These are phyloP conservation scores for Bombus superbus DNA, from an alignment of 1,140 invertebrate species.

Conservation along the genomic window DNA sequence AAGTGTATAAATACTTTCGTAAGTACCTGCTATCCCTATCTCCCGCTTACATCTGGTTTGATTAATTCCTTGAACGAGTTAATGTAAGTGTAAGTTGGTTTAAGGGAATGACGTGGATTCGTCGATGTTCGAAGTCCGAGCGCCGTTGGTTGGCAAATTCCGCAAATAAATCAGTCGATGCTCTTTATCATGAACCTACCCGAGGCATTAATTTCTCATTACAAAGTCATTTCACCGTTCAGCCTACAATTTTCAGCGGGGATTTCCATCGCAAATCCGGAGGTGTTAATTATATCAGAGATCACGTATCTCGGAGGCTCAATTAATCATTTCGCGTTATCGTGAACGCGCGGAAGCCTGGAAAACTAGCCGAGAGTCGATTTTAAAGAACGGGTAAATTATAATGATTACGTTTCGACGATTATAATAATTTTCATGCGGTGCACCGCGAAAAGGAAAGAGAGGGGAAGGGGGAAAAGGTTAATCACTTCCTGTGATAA, in stretches of 20 bases:
- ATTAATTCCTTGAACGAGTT: neutral
- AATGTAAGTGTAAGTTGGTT: neutral
- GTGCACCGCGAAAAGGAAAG: neutral
- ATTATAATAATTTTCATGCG: conserved; percentile 27
- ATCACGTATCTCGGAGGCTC: neutral
- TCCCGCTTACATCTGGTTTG: neutral
- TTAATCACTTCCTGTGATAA: conserved; percentile 38
- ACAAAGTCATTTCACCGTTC: neutral
- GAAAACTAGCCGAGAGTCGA: neutral
- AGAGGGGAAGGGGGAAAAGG: neutral
- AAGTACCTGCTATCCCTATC: neutral
- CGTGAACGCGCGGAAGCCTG: neutral
- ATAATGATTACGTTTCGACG: neutral
- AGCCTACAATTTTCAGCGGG: neutral
- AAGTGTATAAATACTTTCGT: too few relatives aligned
- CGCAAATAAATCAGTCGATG: neutral
- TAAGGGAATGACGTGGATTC: neutral
- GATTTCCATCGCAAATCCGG: neutral
- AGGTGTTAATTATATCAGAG: conserved; percentile 28
- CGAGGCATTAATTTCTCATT: conserved; percentile 5
- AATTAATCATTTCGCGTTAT: conserved; percentile 23
- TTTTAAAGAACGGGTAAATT: conserved; percentile 4
- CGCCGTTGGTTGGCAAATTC: neutral
- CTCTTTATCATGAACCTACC: neutral
- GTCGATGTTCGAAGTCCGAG: neutral